Evolutionary conservation across 1,140 invertebrate species (phyloP).

Genomic region (Trissolcus basalis): DNA sequence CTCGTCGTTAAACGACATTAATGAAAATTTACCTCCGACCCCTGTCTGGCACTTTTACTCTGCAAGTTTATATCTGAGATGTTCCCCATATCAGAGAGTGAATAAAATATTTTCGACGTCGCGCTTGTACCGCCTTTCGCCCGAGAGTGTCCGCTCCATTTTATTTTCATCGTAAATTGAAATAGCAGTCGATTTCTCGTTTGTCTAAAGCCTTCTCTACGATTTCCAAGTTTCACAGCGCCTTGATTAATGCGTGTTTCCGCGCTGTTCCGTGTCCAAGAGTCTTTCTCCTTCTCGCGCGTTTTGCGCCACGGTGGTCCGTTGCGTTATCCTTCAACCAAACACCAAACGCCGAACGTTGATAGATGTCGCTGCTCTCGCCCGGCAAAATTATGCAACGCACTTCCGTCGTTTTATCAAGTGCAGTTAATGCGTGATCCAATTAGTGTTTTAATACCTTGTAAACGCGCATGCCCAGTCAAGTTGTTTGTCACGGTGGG

Average conservation of each 20-base stretch:
- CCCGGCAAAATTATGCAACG: conserved; percentile 31
- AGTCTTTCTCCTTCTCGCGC: conserved; percentile 24
- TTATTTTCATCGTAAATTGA: conserved; percentile 53
- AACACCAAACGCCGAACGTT: conserved; percentile 31
- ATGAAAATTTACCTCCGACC: no score
- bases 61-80: not conserved
- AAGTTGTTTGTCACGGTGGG: conserved; percentile 20
- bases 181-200: conserved; percentile 49
- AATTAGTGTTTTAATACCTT: conserved; percentile 30
- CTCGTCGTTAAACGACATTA: no score
- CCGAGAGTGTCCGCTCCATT: conserved; percentile 30
- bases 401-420: conserved; percentile 36
- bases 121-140: conserved; percentile 31
- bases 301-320: conserved; percentile 13
- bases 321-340: conserved; percentile 26
- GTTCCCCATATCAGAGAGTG: conserved; percentile 19
- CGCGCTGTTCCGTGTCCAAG: conserved; percentile 24
- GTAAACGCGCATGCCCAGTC: conserved; percentile 19
- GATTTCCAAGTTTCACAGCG: conserved; percentile 42
- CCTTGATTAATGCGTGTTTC: conserved; percentile 52
- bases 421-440: conserved; percentile 34
- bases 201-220: conserved; percentile 34
- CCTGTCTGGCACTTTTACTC: no score
- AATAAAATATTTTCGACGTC: conserved; percentile 26
- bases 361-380: conserved; percentile 31